Evolutionary conservation across 2,797 vertebrate species (phyloP), one percentile per base, ranked within the genome.

Genomic region (Prunella strophiata): DNA sequence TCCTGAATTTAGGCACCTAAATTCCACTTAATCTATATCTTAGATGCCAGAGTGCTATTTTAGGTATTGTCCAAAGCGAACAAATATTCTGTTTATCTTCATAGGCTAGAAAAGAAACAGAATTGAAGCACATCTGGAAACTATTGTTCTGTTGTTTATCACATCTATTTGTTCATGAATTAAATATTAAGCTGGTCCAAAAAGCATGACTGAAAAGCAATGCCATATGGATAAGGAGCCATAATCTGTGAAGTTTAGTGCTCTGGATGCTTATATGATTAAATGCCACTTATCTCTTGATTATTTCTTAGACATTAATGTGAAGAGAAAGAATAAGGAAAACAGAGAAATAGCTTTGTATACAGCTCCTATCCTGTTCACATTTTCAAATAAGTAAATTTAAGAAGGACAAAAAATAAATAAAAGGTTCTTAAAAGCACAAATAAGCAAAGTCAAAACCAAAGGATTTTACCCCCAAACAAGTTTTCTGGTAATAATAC

Each of bases 71-170:
- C 26, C 50, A 47, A 80, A 87, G 50, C 19, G 67, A 88, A 72
- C 6, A 94, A 93, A 62, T 71, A 74, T 32, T 86, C 55, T 75
- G 7, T 61, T 25, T 76, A 30, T 74, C 45, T 71, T 91, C 55
- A 27, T 38, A 30, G 45, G 20, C 45, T 87, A 70, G 61, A 72
- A 89, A 85, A 76, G 68, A 88, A 26, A 71, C 36, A 67, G 45
- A 91, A 94, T 79, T 48, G 0, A 66, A 77, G 42, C 75, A 88
- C 87, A 96, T 93, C 80, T 95, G 96, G 93, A 91, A 94, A 87
- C 22, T 42, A 66, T 90, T 85, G 16, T 43, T 89, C 42, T 92
- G 32, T 91, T 95, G 85, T 96, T 96, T 95, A 94, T 82, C 88
- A 76, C 21, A 58, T 91, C 42, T 95, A 85, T 93, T 94, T 95